phyloP scores from a whole-genome alignment of 2,113 vertebrate species.

The Pyxicephalus adspersus region DNA sequence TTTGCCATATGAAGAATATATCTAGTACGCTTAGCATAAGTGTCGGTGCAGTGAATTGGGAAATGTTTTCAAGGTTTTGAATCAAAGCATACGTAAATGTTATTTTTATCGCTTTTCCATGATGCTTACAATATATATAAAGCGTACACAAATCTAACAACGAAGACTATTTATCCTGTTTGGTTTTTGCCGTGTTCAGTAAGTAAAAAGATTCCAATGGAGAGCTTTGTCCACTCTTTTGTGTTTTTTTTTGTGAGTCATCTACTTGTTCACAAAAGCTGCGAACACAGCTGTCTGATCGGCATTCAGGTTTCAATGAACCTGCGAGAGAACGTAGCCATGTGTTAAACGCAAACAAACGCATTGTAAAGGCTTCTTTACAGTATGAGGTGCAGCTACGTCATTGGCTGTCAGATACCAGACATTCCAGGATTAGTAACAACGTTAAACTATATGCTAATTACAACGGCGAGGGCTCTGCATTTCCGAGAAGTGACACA shows the following conservation, averaged over 20 bases:
- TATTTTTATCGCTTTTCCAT: neutral
- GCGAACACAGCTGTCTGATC: neutral
- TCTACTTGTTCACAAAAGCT: neutral
- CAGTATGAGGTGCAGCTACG: neutral
- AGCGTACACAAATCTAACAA: no score
- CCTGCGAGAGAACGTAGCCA: conserved; percentile 3
- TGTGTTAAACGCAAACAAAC: conserved; percentile 21
- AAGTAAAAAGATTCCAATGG: no score
- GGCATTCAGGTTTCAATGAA: conserved; percentile 14
- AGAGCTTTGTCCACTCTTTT: neutral
- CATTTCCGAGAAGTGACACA: neutral
- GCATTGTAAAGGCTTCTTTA: neutral
- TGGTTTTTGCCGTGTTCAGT: no score
- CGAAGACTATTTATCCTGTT: no score
- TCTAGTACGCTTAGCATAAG: no score
- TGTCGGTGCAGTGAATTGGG: no score
- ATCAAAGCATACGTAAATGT: no score
- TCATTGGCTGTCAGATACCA: conserved; percentile 32
- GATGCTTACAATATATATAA: neutral
- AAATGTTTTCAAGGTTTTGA: no score
- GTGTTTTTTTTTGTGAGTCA: neutral
- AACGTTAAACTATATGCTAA: conserved; percentile 11
- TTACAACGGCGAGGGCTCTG: neutral
- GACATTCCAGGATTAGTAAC: conserved; percentile 26
- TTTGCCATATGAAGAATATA: no score